Evolutionary conservation across 2,888 invertebrate species (phyloP).

Genomic region (Pristionchus arcanus): DNA sequence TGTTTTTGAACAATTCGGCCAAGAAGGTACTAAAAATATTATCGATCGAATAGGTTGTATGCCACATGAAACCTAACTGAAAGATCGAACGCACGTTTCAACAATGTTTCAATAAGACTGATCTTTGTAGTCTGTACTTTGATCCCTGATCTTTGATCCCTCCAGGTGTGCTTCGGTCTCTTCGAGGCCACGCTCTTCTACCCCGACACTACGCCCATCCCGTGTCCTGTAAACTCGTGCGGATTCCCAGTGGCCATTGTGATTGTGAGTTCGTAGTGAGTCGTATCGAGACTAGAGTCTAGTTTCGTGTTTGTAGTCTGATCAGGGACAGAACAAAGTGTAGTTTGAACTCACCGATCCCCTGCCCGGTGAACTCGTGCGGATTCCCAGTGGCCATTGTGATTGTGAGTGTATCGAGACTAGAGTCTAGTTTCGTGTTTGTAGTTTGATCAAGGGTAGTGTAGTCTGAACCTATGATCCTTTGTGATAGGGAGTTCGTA

Average conservation of each 20-base stretch:
- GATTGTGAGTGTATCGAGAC: slow-evolving; percentile 56
- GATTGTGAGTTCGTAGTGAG: slow-evolving; percentile 57
- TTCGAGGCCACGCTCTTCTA: slow-evolving; percentile 75
- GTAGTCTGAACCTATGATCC: no score
- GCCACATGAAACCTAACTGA: neutral
- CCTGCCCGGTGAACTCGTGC: slow-evolving; percentile 68
- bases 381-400: slow-evolving; percentile 72
- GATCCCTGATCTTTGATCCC: neutral
- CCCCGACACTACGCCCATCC: slow-evolving; percentile 72
- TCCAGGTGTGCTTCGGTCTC: slow-evolving; percentile 63
- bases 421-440: neutral
- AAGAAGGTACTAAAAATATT: no score
- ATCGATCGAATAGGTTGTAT: no score
- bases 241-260: slow-evolving; percentile 72
- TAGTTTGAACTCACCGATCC: slow-evolving; percentile 64
- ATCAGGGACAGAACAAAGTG: no score
- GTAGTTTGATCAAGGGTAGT: no score
- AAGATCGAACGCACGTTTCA: no score
- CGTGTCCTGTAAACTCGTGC: slow-evolving; percentile 69
- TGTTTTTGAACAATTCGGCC: no score
- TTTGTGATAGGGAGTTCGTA: no score
- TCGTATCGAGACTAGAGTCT: neutral
- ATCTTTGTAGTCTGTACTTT: neutral
- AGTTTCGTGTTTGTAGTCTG: neutral
- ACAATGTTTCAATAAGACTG: no score